Evolutionary conservation across 53 echinoderm and acorn worm genomes (phyloP).

Genomic region (Astropecten irregularis): DNA sequence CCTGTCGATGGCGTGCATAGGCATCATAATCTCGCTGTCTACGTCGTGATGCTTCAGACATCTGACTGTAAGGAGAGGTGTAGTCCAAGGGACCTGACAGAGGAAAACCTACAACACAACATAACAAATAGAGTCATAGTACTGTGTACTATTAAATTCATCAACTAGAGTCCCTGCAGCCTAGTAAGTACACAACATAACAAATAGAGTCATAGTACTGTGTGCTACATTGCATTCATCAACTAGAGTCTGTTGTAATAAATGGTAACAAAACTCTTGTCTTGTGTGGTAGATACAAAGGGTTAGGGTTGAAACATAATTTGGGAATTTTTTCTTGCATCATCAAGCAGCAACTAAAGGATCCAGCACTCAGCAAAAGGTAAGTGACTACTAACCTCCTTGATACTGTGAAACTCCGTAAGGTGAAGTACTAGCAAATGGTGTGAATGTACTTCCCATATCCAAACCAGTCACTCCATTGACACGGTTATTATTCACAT

Average conservation of each 20-base stretch:
- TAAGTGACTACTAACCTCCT: conserved; percentile 25
- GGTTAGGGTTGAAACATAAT: too few species aligned
- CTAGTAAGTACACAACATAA: too few species aligned
- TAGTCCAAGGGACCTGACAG: conserved; percentile 58
- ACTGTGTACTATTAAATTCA: neutral
- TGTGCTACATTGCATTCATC: too few species aligned
- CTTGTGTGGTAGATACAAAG: too few species aligned
- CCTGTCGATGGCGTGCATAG: conserved; percentile 41
- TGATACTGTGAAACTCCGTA: conserved; percentile 14
- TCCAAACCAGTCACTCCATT: conserved; percentile 7
- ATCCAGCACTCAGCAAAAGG: too few species aligned
- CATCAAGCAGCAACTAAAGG: too few species aligned
- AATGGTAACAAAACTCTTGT: too few species aligned
- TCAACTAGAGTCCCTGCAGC: neutral
- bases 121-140: neutral
- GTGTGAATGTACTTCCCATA: neutral
- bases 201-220: too few species aligned
- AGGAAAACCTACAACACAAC: conserved; percentile 55
- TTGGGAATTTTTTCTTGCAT: too few species aligned
- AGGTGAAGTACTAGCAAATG: conserved; percentile 16
- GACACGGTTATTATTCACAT: conserved; percentile 46
- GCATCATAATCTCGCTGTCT: conserved; percentile 39
- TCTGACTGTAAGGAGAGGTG: conserved; percentile 60
- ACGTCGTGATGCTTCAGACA: conserved; percentile 49
- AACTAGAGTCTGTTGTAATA: too few species aligned